Evolutionary conservation across 2,888 invertebrate genomes (phyloP).

Genomic region (Pandemis corylana): DNA sequence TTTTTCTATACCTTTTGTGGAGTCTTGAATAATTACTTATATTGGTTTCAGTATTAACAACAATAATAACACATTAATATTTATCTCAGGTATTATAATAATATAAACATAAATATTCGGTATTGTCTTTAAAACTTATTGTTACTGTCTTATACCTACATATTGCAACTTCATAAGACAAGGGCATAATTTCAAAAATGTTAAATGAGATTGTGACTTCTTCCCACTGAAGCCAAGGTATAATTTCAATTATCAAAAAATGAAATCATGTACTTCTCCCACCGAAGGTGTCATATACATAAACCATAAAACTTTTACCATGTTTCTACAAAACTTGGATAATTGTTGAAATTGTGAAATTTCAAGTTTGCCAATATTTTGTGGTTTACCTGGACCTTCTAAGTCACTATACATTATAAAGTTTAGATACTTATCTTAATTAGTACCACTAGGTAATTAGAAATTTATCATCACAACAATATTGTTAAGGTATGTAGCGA

Average conservation of each 20-base stretch:
- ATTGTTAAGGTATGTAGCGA: background rate
- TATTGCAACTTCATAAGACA: too few relatives aligned
- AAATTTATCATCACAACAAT: background rate
- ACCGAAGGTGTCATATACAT: too few relatives aligned
- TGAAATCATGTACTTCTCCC: too few relatives aligned
- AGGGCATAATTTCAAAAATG: too few relatives aligned
- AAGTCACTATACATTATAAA: background rate
- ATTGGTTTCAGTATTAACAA: background rate
- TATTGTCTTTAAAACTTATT: background rate
- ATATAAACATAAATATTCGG: background rate
- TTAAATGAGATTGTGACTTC: too few relatives aligned
- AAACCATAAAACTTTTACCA: too few relatives aligned
- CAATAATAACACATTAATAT: background rate
- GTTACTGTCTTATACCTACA: background rate
- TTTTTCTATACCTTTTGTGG: background rate
- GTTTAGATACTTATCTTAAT: background rate
- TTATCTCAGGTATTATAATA: background rate
- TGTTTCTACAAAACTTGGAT: background rate
- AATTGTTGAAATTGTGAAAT: background rate
- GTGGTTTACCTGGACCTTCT: background rate
- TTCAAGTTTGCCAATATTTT: background rate
- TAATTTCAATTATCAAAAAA: too few relatives aligned
- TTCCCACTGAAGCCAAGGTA: too few relatives aligned
- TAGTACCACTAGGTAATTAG: background rate
- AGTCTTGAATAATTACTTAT: background rate